Evolutionary conservation across 2,888 invertebrate genomes (phyloP), one percentile per base, ranked within the genome.

Genomic region (Coremacera marginata): DNA sequence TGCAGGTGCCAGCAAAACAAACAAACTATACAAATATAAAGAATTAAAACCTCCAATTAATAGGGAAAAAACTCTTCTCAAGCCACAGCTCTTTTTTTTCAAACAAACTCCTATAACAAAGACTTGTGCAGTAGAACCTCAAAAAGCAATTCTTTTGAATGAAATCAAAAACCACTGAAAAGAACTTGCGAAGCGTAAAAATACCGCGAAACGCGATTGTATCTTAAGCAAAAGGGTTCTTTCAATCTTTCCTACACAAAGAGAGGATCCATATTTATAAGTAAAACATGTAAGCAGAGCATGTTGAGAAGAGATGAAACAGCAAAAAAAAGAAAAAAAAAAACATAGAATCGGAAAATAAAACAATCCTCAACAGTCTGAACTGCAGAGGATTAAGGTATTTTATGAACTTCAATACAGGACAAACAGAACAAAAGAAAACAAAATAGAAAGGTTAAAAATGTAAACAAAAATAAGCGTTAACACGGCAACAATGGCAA

Each of bases 401-500:
- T 22, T 55, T 7, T 44, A 14, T 2, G 11, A 4, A 7, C 44
- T 44, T 1, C 44, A 7, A 44, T 44, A 44, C 44, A 55, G 27
- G n/a, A 11, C 31, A 49, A 19, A 55, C 16, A 27, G 27, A 55
- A 27, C 27, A 70, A 70, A 11, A 52, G 19, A 34, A 55, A 70
- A 70, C 51, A 51, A 62, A 31, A 65, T 7, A 65, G 31, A 73
- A 51, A 44, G 71, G 71, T 60, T 71, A 25, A 71, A 44, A 74
- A 84, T 81, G 82, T 85, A 81, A 85, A 82, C 83, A 85, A 86
- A 84, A 86, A 84, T 83, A 85, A 88, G 88, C 89, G 89, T 88
- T 89, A 89, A 89, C 89, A 89, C 89, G 89, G 88, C 84, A 89
- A 89, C 89, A 89, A 89, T 88, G 86, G 87, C 83, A 84, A 85